These are phyloP conservation scores for Craniophora ligustri DNA, from an alignment of 2,888 invertebrate species.

Conservation along the genomic window DNA sequence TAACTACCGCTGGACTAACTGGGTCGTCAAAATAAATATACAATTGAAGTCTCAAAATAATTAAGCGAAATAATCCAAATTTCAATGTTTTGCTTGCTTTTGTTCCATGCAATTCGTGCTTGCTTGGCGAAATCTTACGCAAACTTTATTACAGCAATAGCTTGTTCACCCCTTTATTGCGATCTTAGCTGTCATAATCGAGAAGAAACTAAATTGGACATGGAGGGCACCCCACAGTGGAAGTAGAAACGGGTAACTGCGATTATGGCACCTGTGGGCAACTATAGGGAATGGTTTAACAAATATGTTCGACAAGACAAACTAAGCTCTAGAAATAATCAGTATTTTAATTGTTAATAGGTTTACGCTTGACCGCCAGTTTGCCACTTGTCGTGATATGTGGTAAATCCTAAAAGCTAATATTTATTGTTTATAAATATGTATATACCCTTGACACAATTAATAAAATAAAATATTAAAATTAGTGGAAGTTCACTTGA, in stretches of 20 bases:
- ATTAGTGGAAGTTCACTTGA: too few relatives aligned
- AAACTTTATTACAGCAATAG: slow-evolving; percentile 50
- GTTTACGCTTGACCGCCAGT: too few relatives aligned
- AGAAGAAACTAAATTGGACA: slow-evolving; percentile 70
- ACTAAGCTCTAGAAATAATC: not conserved
- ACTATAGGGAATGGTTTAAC: slow-evolving; percentile 40
- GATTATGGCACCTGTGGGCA: slow-evolving; percentile 66
- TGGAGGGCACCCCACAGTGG: slow-evolving; percentile 67
- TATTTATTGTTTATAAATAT: too few relatives aligned
- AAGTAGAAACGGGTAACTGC: slow-evolving; percentile 76
- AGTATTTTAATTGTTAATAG: too few relatives aligned
- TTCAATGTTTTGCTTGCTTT: slow-evolving; percentile 7
- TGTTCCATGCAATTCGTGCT: slow-evolving; percentile 23
- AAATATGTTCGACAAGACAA: slow-evolving; percentile 4
- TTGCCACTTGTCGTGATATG: too few relatives aligned
- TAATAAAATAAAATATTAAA: too few relatives aligned
- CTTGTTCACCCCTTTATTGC: slow-evolving; percentile 62
- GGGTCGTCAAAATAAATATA: too few relatives aligned
- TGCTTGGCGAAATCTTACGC: slow-evolving; percentile 49
- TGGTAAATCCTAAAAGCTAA: too few relatives aligned
- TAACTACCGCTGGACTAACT: too few relatives aligned
- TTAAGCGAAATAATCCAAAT: not conserved
- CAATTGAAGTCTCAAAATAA: too few relatives aligned
- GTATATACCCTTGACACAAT: too few relatives aligned
- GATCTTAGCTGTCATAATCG: slow-evolving; percentile 77